A percentile compares a stretch with the other conserved stretches of the same genome.
phyloP scores from a whole-genome alignment of 2,113 vertebrate species.

The Engraulis encrasicolus region DNA sequence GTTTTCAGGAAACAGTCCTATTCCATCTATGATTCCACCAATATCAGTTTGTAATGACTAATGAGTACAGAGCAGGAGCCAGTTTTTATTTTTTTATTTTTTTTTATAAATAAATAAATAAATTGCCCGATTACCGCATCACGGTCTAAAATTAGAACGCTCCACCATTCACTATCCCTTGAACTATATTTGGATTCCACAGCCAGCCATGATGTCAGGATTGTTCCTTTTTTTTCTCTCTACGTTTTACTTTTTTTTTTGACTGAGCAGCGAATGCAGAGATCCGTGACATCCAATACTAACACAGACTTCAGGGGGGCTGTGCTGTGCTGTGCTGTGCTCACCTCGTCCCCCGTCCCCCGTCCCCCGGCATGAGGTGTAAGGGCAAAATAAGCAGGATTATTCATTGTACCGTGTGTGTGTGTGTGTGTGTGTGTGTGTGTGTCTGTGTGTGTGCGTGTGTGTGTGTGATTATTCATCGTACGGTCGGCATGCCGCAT shows the following conservation, averaged over 20 bases:
- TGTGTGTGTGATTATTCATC: too few species aligned
- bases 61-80: slow-evolving; percentile 26
- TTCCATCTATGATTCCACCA: slow-evolving; percentile 16
- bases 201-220: slow-evolving; percentile 75
- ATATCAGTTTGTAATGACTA: slow-evolving; percentile 7
- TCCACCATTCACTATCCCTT: slow-evolving; percentile 61
- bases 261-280: slow-evolving; percentile 61
- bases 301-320: slow-evolving; percentile 63
- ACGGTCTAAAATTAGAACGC: slow-evolving; percentile 74
- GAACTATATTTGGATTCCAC: slow-evolving; percentile 65
- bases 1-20: slow-evolving; percentile 19
- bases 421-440: too few species aligned
- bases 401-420: slow-evolving; percentile 58
- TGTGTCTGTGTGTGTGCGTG: too few species aligned
- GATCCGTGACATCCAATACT: slow-evolving; percentile 66
- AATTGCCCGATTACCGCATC: slow-evolving; percentile 66
- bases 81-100: too few species aligned
- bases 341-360: too few species aligned
- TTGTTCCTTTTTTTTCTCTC: too few species aligned
- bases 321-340: too few species aligned
- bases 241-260: slow-evolving; percentile 53
- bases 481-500: too few species aligned
- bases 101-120: too few species aligned
- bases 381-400: slow-evolving; percentile 63
- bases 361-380: slow-evolving; percentile 54